Base-by-base conservation (phyloP, 2,888 invertebrate genomes). In the Miltochrista miniata region DNA sequence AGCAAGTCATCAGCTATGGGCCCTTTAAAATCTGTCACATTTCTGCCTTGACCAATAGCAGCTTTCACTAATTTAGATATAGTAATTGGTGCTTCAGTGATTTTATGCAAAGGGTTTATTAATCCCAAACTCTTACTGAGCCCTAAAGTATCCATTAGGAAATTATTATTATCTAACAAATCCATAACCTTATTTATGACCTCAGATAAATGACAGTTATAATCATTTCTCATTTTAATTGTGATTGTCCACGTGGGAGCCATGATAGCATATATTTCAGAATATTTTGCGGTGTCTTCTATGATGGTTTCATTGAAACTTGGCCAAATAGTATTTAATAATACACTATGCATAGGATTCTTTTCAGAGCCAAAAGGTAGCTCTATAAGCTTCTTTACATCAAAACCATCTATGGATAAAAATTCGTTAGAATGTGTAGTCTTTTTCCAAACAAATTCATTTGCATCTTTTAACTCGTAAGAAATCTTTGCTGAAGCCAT, bases 321-420 rank as follows among this genome's bases (percentile, higher is more conserved):
- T 0, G 96, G 96, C 98, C 98, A 99, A 18, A 96, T 96, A 38
- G 96, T 95, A 76, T 95, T 95, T 12, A 98, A 83, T 56, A 94
- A 89, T 24, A 98, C 92, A 79, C 95, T 95, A 46, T 95, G 95
- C 61, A 97, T 92, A 0, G 98, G 97, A 85, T 98, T 96, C 45
- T 94, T 94, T 31, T 95, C 94, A 29, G 96, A 95, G 34, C 98
- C 98, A 89, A 97, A 97, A 0, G 98, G 98, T 48, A 98, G 89
- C 61, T 88, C 88, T 48, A 81, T 82, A 13, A 89, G 67, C 60
- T 89, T 90, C 48, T 84, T 87, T 1, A 90, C 87, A 83, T 91
- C 89, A 81, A 88, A 90, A 3, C 88, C 90, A 57, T 90, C 90
- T 65, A 90, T 85, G 34, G 90, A 90, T 50, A 90, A 72, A 68